Percentiles rank a stretch among this genome's conserved stretches.
Evolutionary conservation across 1,140 invertebrate genomes (phyloP).

Genomic region (Zaprionus gabonicus): DNA sequence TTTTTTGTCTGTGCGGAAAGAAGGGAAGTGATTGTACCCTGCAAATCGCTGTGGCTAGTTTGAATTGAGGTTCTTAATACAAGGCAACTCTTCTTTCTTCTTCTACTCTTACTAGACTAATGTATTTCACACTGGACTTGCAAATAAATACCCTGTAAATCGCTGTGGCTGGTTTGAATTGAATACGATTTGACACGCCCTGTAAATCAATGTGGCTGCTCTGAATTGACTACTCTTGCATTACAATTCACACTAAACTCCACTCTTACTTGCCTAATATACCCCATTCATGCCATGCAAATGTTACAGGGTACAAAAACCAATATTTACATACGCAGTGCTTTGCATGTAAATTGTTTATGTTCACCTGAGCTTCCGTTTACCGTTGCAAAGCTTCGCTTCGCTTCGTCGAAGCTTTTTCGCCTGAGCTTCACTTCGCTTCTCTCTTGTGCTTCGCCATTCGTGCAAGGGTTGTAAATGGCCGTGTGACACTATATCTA

Average conservation of each 20-base stretch:
- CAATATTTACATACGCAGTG: slow-evolving; percentile 4
- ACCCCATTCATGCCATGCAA: neutral
- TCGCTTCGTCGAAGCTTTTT: no score
- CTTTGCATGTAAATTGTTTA: slow-evolving; percentile 5
- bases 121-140: no score
- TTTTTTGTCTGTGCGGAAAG: neutral
- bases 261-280: neutral
- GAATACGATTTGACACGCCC: neutral
- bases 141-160: neutral
- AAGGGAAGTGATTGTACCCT: neutral
- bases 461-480: slow-evolving; percentile 44
- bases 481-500: slow-evolving; percentile 13
- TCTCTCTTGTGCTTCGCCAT: slow-evolving; percentile 18
- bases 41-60: no score
- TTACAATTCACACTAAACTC: no score
- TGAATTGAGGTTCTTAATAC: no score
- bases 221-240: no score
- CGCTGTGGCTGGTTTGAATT: no score
- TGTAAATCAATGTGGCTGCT: neutral
- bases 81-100: no score
- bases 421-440: no score
- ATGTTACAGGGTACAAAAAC: slow-evolving; percentile 2
- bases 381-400: slow-evolving; percentile 17
- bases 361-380: slow-evolving; percentile 12
- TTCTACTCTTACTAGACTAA: no score